These are phyloP conservation scores for Eospalax fontanierii DNA, from an alignment of 2,797 vertebrate species.

Conservation along the genomic window DNA sequence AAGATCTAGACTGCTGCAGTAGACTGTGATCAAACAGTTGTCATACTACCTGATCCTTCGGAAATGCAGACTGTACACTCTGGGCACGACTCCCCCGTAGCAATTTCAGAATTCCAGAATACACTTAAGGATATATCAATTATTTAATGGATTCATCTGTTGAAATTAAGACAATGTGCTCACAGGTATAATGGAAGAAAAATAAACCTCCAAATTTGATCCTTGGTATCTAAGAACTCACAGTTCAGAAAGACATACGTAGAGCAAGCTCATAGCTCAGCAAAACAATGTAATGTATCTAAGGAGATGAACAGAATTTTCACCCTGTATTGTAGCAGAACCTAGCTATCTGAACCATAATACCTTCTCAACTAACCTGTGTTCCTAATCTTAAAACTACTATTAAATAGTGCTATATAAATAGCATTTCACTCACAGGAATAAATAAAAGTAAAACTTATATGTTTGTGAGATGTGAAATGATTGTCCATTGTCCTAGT, in stretches of 20 bases:
- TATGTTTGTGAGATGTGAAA: background rate
- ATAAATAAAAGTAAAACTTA: constrained; percentile 17
- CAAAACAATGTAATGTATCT: background rate
- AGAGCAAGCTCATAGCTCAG: background rate
- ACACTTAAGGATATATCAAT: background rate
- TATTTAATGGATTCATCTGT: background rate
- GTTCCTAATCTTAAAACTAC: background rate
- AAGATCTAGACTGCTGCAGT: background rate
- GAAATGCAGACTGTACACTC: background rate
- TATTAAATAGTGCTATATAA: background rate
- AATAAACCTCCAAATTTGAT: background rate
- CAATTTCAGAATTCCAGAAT: background rate
- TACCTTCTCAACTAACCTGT: background rate
- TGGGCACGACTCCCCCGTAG: background rate
- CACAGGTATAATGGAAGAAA: background rate
- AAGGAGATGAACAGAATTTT: background rate
- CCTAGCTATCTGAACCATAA: background rate
- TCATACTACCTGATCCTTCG: background rate
- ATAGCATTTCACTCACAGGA: background rate
- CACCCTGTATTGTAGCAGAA: background rate
- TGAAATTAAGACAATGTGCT: background rate
- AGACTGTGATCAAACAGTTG: background rate
- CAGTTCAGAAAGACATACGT: background rate
- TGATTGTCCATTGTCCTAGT: background rate
- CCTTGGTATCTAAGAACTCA: background rate